phyloP scores from a whole-genome alignment of 2,888 invertebrate species.

The Andrena dorsata region DNA sequence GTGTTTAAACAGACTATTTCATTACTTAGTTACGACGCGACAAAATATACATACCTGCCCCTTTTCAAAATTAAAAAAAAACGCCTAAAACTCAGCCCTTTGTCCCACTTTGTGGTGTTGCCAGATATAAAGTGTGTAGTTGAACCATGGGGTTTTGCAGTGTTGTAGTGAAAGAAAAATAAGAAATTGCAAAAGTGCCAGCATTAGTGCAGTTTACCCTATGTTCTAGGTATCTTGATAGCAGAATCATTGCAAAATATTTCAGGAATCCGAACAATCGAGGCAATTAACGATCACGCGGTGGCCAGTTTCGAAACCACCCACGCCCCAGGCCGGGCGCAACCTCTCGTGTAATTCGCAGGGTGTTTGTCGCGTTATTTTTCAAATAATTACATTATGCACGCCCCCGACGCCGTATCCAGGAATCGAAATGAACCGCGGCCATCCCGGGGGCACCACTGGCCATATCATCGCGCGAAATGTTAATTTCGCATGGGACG shows the following conservation, averaged over 20 bases:
- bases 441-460: conserved; percentile 35
- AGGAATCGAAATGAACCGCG: conserved; percentile 20
- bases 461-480: conserved; percentile 32
- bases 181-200: too few species aligned
- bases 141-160: too few species aligned
- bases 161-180: too few species aligned
- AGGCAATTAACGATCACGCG: background rate
- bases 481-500: conserved; percentile 40
- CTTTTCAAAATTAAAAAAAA: too few species aligned
- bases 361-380: conserved; percentile 15
- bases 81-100: too few species aligned
- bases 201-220: too few species aligned
- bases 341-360: conserved; percentile 3
- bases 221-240: too few species aligned
- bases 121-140: too few species aligned
- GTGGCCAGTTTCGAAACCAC: background rate
- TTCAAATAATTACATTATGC: conserved; percentile 39
- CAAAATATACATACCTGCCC: too few species aligned
- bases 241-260: background rate
- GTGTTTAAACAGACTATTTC: too few species aligned
- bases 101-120: too few species aligned
- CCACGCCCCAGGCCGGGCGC: background rate
- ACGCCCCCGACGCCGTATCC: background rate
- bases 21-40: too few species aligned
- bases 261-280: background rate